Conservation (phyloP, 2,797 vertebrate species). For the Garrulus glandarius region DNA sequence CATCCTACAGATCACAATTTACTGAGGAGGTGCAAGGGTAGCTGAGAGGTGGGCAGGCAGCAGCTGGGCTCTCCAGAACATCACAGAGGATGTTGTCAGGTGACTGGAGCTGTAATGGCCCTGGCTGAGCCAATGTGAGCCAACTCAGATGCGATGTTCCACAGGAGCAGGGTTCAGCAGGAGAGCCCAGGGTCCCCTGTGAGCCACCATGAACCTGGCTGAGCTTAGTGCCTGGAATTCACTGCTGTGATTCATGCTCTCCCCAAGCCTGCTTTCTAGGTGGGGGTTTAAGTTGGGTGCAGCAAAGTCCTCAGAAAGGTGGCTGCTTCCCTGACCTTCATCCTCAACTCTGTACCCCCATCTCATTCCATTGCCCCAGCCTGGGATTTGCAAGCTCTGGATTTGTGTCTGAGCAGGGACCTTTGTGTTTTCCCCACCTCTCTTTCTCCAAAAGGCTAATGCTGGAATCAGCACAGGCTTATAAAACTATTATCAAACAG, state of each 20-base stretch:
- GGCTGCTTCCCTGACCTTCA: not conserved
- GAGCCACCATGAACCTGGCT: fast-evolving
- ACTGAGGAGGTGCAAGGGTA: not conserved
- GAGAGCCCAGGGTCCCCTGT: too few relatives aligned
- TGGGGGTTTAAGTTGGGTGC: not conserved
- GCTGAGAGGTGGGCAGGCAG: not conserved
- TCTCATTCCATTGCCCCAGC: not conserved
- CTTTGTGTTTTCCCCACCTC: not conserved
- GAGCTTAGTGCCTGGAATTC: not conserved
- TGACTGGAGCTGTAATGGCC: fast-evolving
- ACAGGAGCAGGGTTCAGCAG: not conserved
- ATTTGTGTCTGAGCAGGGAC: not conserved
- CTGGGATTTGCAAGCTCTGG: not conserved
- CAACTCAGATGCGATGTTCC: not conserved
- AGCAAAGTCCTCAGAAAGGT: not conserved
- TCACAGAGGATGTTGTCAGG: not conserved
- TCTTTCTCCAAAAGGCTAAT: not conserved
- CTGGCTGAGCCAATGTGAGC: not conserved
- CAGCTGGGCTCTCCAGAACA: too few relatives aligned
- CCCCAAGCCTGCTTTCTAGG: not conserved
- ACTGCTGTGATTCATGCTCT: not conserved
- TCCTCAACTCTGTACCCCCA: not conserved
- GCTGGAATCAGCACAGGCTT: not conserved
- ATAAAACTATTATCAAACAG: not conserved
- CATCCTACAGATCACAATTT: not conserved